Percentiles rank a stretch among this genome's conserved stretches.
Conservation (phyloP, 2,797 vertebrate species). For the Phoebastria nigripes region DNA sequence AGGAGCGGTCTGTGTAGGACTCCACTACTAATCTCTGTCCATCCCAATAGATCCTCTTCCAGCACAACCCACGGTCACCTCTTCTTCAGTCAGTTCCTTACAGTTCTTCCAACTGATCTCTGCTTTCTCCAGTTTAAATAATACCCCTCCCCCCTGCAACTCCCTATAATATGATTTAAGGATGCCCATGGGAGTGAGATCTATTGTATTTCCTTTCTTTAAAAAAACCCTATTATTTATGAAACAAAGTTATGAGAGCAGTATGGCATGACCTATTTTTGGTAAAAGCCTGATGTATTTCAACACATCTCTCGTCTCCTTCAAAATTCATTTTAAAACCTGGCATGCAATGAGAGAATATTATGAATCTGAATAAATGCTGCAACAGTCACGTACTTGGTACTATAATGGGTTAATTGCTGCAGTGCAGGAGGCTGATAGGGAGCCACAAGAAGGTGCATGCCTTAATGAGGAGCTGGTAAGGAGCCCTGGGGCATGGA, state of each 20-base stretch:
- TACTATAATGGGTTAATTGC: slow-evolving; percentile 44
- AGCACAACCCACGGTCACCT: neutral
- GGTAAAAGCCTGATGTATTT: neutral
- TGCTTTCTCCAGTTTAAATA: neutral
- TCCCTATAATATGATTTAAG: neutral
- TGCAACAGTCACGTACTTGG: neutral
- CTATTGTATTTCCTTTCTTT: neutral
- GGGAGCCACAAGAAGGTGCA: slow-evolving; percentile 15
- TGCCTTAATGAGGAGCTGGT: slow-evolving; percentile 49
- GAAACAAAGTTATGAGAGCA: neutral
- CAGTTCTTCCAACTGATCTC: neutral
- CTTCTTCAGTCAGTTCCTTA: neutral
- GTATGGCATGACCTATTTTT: slow-evolving; percentile 13
- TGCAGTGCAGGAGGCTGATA: slow-evolving; percentile 32
- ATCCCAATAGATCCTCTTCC: neutral
- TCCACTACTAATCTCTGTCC: neutral
- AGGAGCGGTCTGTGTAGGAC: neutral
- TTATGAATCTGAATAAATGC: neutral
- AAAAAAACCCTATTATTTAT: neutral
- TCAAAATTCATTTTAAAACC: slow-evolving; percentile 25
- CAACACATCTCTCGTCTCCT: neutral
- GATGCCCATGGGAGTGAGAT: neutral
- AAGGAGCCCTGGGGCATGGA: slow-evolving; percentile 33
- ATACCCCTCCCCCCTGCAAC: neutral
- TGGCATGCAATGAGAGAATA: neutral